Evolutionary conservation across 2,888 invertebrate genomes (phyloP).

Genomic region (Ptilodon capucinus): DNA sequence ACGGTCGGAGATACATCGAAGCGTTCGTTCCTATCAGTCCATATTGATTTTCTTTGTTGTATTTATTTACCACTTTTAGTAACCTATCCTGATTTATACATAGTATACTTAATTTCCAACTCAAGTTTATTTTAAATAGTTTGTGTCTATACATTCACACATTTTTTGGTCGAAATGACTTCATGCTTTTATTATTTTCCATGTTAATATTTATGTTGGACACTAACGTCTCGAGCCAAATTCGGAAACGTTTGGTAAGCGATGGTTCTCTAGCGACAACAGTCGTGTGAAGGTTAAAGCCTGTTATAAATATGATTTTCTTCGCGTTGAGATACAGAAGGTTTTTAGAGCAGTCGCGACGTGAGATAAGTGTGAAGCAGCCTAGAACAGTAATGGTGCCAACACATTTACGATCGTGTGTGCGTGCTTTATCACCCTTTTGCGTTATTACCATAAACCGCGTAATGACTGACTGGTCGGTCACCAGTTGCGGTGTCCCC

Average conservation of each 20-base stretch:
- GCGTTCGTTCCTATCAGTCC: constrained; percentile 16
- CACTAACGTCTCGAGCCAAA: not conserved
- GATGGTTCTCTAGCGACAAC: not conserved
- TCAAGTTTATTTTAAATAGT: not conserved
- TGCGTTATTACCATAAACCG: constrained; percentile 58
- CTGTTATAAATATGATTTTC: constrained; percentile 30
- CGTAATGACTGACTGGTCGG: constrained; percentile 49
- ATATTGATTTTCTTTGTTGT: constrained; percentile 14
- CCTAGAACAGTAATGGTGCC: constrained; percentile 40
- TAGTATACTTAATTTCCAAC: not conserved
- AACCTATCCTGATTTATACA: not conserved
- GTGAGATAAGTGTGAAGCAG: constrained; percentile 48
- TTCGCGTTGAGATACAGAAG: constrained; percentile 24
- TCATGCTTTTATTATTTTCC: constrained; percentile 1
- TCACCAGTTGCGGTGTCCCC: constrained; percentile 45
- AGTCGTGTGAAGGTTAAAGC: constrained; percentile 23
- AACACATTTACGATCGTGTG: constrained; percentile 57
- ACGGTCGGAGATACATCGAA: constrained; percentile 16
- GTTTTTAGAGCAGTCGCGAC: constrained; percentile 37
- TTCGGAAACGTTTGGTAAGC: not conserved
- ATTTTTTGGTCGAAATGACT: not conserved
- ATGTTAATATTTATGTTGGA: no score
- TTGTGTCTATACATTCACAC: not conserved
- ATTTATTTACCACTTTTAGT: constrained; percentile 10
- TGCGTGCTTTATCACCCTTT: constrained; percentile 69